phyloP scores from a whole-genome alignment of 2,888 invertebrate species.

The Apodemia mormo region DNA sequence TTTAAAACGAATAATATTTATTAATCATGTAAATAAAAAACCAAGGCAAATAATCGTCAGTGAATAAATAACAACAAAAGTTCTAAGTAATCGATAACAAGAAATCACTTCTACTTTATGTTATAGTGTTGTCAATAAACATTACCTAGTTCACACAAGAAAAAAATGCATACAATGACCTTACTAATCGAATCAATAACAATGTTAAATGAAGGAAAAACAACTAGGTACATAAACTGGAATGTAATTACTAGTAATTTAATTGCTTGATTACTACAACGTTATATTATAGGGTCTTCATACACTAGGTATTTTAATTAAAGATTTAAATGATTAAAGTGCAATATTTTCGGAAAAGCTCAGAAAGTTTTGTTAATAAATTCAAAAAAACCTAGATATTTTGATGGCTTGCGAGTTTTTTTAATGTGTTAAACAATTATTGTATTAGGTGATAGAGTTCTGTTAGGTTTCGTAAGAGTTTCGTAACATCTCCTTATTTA shows the following conservation, averaged over 20 bases:
- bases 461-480: no score
- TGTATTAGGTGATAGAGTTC: no score
- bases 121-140: background rate
- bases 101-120: background rate
- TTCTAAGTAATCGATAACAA: background rate
- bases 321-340: no score
- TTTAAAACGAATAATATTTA: no score
- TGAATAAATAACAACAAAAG: background rate
- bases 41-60: background rate
- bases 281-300: background rate
- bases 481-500: no score
- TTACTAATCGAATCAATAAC: conserved; percentile 1
- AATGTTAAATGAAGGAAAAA: conserved; percentile 14
- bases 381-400: no score
- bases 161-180: background rate
- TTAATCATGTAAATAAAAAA: background rate
- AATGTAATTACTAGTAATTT: background rate
- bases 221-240: conserved; percentile 1
- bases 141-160: background rate
- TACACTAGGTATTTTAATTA: background rate
- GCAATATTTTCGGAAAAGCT: no score
- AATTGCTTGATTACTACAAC: background rate
- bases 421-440: no score
- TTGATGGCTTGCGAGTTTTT: no score
- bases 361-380: no score